A percentile compares a stretch with the other conserved stretches of the same genome.
Evolutionary conservation across 2,797 vertebrate genomes (phyloP).

Genomic region (Melanotaenia trifasciata): DNA sequence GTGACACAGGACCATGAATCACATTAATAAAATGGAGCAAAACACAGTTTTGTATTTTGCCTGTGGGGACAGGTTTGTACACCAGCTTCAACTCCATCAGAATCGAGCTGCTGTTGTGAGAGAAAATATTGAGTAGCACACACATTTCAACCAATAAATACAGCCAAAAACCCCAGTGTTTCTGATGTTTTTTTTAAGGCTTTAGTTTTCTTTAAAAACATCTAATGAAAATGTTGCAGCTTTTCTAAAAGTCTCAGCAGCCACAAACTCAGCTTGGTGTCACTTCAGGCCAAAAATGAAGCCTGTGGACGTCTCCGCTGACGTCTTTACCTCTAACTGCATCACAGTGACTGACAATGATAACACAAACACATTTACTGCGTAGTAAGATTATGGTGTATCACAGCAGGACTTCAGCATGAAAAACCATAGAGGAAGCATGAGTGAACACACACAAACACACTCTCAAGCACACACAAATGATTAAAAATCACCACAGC

Average conservation of each 20-base stretch:
- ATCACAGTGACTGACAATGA: constrained; percentile 4
- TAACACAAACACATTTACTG: constrained; percentile 2
- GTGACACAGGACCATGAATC: not conserved
- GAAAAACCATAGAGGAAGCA: constrained; percentile 22
- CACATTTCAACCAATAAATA: not conserved
- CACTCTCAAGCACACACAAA: constrained; percentile 1
- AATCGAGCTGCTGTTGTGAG: too few relatives aligned
- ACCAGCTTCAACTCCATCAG: too few relatives aligned
- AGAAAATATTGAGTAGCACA: too few relatives aligned
- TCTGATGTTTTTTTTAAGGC: not conserved
- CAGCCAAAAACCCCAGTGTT: not conserved
- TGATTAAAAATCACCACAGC: constrained; percentile 1
- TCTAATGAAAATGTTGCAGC: not conserved
- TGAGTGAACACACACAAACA: constrained; percentile 13
- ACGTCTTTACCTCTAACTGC: not conserved
- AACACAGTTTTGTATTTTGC: not conserved
- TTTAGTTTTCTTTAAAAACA: not conserved
- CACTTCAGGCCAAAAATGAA: not conserved
- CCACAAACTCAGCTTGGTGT: not conserved
- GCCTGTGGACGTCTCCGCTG: not conserved
- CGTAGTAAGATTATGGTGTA: not conserved
- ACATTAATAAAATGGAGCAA: not conserved
- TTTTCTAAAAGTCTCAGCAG: not conserved
- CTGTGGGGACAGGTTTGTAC: not conserved
- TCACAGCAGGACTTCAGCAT: constrained; percentile 55